Percentiles rank a stretch among this genome's conserved stretches.
Evolutionary conservation across 2,113 vertebrate species (phyloP).

Genomic region (Lonchura striata): DNA sequence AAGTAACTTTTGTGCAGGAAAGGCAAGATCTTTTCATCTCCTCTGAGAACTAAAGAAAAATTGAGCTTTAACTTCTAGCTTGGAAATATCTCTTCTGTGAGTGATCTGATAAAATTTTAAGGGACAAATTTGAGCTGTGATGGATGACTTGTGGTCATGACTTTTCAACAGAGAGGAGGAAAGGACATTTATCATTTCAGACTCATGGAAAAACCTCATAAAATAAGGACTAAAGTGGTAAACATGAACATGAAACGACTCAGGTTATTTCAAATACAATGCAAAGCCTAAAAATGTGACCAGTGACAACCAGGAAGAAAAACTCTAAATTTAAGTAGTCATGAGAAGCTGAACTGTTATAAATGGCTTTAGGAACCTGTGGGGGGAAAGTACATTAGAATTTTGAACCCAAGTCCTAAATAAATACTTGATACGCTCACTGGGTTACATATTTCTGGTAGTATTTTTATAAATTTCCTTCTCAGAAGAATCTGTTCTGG

Average conservation of each 20-base stretch:
- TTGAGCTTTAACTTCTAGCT: neutral
- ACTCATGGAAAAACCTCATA: slow-evolving; percentile 42
- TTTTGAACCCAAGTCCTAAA: slow-evolving; percentile 23
- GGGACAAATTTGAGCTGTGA: slow-evolving; percentile 11
- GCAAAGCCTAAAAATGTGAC: slow-evolving; percentile 41
- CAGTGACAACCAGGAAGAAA: neutral
- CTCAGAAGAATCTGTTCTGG: neutral
- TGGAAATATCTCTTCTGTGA: neutral
- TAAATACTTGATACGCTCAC: neutral
- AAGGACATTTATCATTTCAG: slow-evolving; percentile 52
- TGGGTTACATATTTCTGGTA: neutral
- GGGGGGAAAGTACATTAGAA: neutral
- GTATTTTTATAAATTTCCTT: slow-evolving; percentile 10
- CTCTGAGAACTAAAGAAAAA: neutral
- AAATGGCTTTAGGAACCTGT: slow-evolving; percentile 25
- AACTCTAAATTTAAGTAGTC: slow-evolving; percentile 36
- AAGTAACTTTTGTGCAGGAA: neutral
- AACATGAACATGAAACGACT: slow-evolving; percentile 32
- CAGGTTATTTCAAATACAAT: slow-evolving; percentile 34
- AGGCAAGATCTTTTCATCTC: neutral
- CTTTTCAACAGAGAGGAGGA: slow-evolving; percentile 20
- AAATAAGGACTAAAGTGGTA: slow-evolving; percentile 40
- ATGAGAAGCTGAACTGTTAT: slow-evolving; percentile 4
- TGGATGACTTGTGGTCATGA: slow-evolving; percentile 39
- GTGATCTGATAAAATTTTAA: neutral